These are phyloP conservation scores for Microdon myrmicae DNA, from an alignment of 2,888 invertebrate genomes.

Conservation along the genomic window DNA sequence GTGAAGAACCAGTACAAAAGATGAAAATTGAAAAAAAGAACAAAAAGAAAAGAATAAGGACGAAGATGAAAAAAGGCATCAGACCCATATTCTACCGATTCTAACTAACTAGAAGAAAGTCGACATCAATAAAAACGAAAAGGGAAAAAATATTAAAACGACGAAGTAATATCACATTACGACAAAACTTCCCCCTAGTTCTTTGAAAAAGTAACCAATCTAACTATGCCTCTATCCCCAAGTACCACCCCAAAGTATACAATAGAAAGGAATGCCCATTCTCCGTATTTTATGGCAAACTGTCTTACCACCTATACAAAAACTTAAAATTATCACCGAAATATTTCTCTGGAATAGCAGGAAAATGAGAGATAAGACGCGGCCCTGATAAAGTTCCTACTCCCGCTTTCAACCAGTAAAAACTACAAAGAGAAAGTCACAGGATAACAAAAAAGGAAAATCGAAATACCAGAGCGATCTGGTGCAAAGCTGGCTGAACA, in stretches of 20 bases:
- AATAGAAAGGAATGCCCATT: slow-evolving; percentile 47
- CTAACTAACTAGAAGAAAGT: slow-evolving; percentile 26
- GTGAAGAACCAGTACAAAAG: slow-evolving; percentile 17
- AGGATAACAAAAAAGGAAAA: slow-evolving; percentile 18
- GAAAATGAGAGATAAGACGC: slow-evolving; percentile 47
- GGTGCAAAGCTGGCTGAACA: too few relatives aligned
- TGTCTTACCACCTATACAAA: slow-evolving; percentile 55
- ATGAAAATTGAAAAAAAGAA: too few relatives aligned
- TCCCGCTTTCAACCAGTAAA: too few relatives aligned
- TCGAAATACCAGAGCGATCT: too few relatives aligned
- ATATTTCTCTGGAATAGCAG: slow-evolving; percentile 62
- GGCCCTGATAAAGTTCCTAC: too few relatives aligned
- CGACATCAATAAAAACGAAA: slow-evolving; percentile 47
- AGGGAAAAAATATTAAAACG: slow-evolving; percentile 24
- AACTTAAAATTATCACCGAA: slow-evolving; percentile 65
- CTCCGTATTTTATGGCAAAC: slow-evolving; percentile 52
- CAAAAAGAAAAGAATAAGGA: too few relatives aligned
- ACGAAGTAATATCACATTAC: slow-evolving; percentile 40
- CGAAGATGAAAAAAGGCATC: slow-evolving; percentile 45
- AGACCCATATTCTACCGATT: slow-evolving; percentile 39
- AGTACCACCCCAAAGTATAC: neutral
- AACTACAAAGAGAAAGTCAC: slow-evolving; percentile 49
- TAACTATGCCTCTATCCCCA: neutral
- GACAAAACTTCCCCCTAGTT: slow-evolving; percentile 47
- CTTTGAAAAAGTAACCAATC: slow-evolving; percentile 21